These are phyloP conservation scores for Peromyscus californicus DNA, from an alignment of 2,113 vertebrate species.

Conservation along the genomic window DNA sequence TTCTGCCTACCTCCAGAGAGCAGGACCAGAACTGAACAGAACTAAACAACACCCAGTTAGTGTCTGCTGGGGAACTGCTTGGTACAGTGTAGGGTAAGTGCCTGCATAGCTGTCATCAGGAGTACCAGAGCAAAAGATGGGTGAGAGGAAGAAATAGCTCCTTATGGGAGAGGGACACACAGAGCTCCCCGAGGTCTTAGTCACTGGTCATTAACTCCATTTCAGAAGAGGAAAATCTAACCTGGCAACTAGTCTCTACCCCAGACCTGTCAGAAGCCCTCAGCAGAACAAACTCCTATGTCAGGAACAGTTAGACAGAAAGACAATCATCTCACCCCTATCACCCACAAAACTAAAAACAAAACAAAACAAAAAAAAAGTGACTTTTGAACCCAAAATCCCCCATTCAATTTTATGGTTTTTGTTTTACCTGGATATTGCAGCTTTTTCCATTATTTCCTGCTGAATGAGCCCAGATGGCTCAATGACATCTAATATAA, in stretches of 20 bases:
- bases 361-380: not conserved
- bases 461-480: constrained; percentile 96
- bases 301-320: not conserved
- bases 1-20: no score
- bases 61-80: not conserved
- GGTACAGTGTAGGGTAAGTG: not conserved
- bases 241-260: not conserved
- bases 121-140: not conserved
- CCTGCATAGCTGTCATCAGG: no score
- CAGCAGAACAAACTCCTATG: not conserved
- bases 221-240: not conserved
- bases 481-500: constrained; percentile 97
- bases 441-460: constrained; percentile 98
- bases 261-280: not conserved
- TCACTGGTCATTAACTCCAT: not conserved
- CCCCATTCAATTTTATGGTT: not conserved
- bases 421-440: constrained; percentile 93
- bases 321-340: not conserved
- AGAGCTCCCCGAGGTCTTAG: not conserved
- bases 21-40: no score
- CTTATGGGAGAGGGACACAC: no score
- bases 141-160: not conserved
- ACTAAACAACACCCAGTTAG: not conserved
- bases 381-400: not conserved
- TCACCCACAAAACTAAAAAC: not conserved